A percentile compares a stretch with the other conserved stretches of the same genome.
phyloP scores from a whole-genome alignment of 2,113 vertebrate genomes.

The Rhineura floridana region DNA sequence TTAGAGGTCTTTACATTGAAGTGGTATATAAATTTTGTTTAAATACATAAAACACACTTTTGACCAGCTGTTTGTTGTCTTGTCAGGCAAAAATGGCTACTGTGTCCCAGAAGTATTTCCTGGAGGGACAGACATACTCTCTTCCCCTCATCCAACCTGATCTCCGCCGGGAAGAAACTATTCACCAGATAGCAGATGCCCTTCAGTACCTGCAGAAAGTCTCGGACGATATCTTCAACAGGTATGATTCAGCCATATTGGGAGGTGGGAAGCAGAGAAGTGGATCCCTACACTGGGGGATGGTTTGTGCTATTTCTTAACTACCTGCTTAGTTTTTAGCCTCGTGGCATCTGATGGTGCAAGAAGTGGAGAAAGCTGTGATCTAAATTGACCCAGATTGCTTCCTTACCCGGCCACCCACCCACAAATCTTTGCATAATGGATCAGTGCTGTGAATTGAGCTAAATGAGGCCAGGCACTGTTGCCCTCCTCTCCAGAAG shows the following conservation, averaged over 20 bases:
- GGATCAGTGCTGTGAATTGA: neutral
- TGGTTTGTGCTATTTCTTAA: neutral
- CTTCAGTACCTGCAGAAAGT: conserved; percentile 90
- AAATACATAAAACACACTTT: no score
- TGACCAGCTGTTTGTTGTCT: conserved; percentile 31
- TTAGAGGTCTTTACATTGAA: no score
- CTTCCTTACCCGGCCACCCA: neutral
- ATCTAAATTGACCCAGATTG: neutral
- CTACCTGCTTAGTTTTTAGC: neutral
- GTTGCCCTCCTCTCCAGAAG: no score
- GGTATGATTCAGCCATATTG: conserved; percentile 65
- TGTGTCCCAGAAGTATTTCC: conserved; percentile 78
- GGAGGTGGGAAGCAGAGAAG: accelerated
- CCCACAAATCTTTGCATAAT: neutral
- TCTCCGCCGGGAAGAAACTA: conserved; percentile 90
- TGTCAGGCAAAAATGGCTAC: conserved; percentile 76
- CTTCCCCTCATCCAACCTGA: conserved; percentile 94
- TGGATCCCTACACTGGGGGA: neutral
- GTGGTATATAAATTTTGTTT: no score
- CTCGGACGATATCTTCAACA: conserved; percentile 92
- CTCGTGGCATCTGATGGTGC: neutral
- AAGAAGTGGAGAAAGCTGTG: neutral
- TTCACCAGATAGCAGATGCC: conserved; percentile 91
- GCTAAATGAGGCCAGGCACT: neutral
- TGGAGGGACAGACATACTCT: conserved; percentile 88